Evolutionary conservation across 2,113 vertebrate species (phyloP), one percentile per base, ranked within the genome.

Genomic region (Hassar affinis): DNA sequence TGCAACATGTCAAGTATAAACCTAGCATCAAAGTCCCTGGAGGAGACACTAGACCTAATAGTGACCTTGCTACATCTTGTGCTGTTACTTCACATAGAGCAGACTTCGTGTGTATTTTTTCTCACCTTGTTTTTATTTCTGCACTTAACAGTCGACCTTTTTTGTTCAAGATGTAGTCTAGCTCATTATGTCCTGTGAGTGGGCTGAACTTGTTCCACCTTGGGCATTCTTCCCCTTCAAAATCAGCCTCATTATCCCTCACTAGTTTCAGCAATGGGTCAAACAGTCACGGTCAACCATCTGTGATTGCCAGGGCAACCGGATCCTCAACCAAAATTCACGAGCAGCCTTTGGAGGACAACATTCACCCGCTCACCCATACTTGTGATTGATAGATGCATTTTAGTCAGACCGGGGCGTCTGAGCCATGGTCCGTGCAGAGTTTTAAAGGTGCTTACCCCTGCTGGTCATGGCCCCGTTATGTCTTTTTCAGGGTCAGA

Each of bases 61-160:
- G 87, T 93, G 93, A 93, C 94, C 93, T 93, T 91, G 93, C 93
- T 93, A 93, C 89, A 92, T 93, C 94, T 92, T 89, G 89, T 88
- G 89, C 88, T 91, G 87, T 85, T 79, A 72, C 92, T 92, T 89
- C 75, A 87, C 86, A 87, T 85, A 83, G 87, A 84, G 76, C 52
- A 51, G 35, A 30, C 18, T 64, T 75, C 42, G 3, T n/a, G n/a
- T n/a, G 14, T 78, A 4, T 56, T 22, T 81, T 81, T 35, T 47
- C 33, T 80, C 25, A 27, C 25, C 4, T 72, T 69, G 18, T 42
- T 38, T 66, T 35, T 27, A 51, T 33, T 81, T 59, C 27, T 47
- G 27, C 20, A 57, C 56, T 51, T 76, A 9, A 35, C 49, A 84
- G 54, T 66, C 33, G 10, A 18, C 17, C 56, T 59, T 30, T 78